These are phyloP conservation scores for Aptenodytes patagonicus DNA, from an alignment of 2,113 vertebrate genomes.

Conservation along the genomic window DNA sequence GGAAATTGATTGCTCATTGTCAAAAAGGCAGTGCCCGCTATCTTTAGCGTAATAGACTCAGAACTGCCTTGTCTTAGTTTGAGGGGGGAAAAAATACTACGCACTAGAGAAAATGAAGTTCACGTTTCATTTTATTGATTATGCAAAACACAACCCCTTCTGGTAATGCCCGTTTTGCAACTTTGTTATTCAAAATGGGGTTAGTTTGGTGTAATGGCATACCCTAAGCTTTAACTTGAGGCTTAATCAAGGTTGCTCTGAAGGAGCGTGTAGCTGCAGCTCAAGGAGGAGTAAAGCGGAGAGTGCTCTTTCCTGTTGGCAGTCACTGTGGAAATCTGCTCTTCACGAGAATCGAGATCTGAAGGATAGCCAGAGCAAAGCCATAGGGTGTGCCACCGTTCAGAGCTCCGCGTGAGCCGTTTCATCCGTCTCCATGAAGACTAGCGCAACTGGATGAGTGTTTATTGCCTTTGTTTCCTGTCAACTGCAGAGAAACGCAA, in stretches of 20 bases:
- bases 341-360: not conserved
- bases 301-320: not conserved
- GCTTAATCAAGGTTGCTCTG: not conserved
- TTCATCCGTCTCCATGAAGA: rapidly evolving
- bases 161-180: not conserved
- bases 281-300: not conserved
- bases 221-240: not conserved
- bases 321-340: not conserved
- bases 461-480: not conserved
- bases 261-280: not conserved
- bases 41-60: not conserved
- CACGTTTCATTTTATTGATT: not conserved
- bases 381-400: rapidly evolving
- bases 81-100: rapidly evolving
- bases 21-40: not conserved
- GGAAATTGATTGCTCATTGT: not conserved
- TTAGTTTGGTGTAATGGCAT: not conserved
- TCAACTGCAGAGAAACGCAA: not conserved
- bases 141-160: not conserved
- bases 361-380: not conserved
- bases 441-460: not conserved
- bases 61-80: not conserved
- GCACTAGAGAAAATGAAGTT: not conserved
- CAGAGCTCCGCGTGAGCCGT: rapidly evolving
- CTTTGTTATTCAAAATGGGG: not conserved